These are phyloP conservation scores for Macropodus opercularis DNA, from an alignment of 2,797 vertebrate genomes.

Conservation along the genomic window DNA sequence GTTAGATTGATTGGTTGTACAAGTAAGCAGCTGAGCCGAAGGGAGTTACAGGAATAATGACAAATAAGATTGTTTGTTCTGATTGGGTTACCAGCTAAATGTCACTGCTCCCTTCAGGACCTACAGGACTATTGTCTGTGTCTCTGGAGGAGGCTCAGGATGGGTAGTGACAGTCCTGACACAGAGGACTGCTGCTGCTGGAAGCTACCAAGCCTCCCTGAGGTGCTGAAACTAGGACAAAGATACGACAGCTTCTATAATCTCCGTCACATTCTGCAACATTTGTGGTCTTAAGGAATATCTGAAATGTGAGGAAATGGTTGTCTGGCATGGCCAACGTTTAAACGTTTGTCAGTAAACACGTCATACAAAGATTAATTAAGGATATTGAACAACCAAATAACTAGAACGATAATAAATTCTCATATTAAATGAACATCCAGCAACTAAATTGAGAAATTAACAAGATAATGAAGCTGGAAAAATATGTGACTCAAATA, in stretches of 20 bases:
- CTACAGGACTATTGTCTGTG: constrained; percentile 56
- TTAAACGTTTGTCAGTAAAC: too few relatives aligned
- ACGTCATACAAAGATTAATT: too few relatives aligned
- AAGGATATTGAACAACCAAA: too few relatives aligned
- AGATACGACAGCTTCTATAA: background rate
- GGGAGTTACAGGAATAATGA: constrained; percentile 39
- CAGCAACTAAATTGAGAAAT: too few relatives aligned
- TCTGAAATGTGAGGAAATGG: background rate
- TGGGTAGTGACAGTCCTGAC: constrained; percentile 5
- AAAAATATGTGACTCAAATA: too few relatives aligned
- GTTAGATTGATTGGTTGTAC: too few relatives aligned
- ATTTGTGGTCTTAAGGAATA: background rate
- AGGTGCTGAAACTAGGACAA: constrained; percentile 5
- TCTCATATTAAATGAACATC: too few relatives aligned
- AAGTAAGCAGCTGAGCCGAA: too few relatives aligned
- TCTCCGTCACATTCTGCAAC: background rate
- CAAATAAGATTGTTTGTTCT: constrained; percentile 34
- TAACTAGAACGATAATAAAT: too few relatives aligned
- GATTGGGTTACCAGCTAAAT: constrained; percentile 64
- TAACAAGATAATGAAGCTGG: too few relatives aligned
- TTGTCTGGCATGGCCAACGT: too few relatives aligned
- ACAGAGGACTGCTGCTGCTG: constrained; percentile 20
- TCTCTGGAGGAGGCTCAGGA: constrained; percentile 20
- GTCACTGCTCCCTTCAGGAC: constrained; percentile 41
- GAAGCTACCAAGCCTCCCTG: constrained; percentile 30